These are phyloP conservation scores for Erithacus rubecula DNA, from an alignment of 2,797 vertebrate species.

Conservation along the genomic window DNA sequence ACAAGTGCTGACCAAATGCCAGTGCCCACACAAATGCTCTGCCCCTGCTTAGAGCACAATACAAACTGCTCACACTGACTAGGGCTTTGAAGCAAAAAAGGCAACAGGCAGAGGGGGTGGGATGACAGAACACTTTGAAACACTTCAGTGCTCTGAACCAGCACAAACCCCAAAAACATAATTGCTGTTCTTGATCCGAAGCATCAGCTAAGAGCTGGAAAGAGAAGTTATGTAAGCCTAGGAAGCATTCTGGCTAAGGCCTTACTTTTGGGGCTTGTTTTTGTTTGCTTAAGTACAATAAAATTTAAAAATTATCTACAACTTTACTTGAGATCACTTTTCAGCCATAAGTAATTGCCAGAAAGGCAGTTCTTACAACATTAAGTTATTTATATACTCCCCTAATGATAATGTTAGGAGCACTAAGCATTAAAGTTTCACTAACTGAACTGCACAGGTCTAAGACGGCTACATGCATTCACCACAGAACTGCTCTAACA, in stretches of 20 bases:
- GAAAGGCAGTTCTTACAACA: not conserved
- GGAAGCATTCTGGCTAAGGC: not conserved
- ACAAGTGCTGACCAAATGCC: not conserved
- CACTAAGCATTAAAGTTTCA: conserved; percentile 11
- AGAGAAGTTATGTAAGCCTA: not conserved
- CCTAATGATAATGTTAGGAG: not conserved
- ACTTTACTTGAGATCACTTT: not conserved
- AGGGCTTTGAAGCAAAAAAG: not conserved
- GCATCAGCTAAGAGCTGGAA: not conserved
- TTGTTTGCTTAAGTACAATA: not conserved
- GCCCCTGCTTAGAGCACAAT: not conserved
- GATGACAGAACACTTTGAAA: not conserved
- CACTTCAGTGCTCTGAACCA: not conserved
- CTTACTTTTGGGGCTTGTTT: not conserved
- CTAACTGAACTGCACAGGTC: not conserved
- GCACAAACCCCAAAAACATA: not conserved
- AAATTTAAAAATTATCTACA: not conserved
- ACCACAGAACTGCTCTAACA: not conserved
- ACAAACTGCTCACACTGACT: not conserved
- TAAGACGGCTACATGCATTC: not conserved
- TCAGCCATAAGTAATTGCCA: not conserved
- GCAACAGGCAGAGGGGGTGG: not conserved
- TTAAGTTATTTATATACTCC: conserved; percentile 7
- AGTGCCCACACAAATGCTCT: not conserved
- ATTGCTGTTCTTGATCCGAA: not conserved